Percentiles rank a stretch among this genome's conserved stretches.
Conservation (phyloP, 2,113 vertebrate species). For the Nothocercus nigrocapillus region DNA sequence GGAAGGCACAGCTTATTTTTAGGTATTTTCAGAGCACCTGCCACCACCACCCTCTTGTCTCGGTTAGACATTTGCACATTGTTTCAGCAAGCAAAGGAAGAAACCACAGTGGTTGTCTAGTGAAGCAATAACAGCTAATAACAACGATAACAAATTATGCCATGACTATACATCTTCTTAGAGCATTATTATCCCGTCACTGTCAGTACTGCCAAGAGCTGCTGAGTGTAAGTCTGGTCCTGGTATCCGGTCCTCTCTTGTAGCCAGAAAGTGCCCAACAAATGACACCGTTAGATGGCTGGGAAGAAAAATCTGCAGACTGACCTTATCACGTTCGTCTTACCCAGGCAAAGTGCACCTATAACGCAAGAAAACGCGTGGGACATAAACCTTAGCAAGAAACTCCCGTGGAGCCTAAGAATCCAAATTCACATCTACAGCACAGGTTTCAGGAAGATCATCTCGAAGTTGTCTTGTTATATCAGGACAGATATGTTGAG, state of each 20-base stretch:
- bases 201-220: not conserved
- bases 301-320: not conserved
- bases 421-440: not conserved
- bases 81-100: not conserved
- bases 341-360: not conserved
- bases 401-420: not conserved
- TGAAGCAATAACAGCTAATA: not conserved
- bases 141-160: not conserved
- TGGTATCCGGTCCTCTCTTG: not conserved
- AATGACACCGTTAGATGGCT: not conserved
- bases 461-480: not conserved
- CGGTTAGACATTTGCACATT: not conserved
- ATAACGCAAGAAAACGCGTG: not conserved
- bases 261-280: not conserved
- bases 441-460: not conserved
- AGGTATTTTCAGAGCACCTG: not conserved
- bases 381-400: not conserved
- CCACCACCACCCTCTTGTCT: not conserved
- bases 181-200: accelerated
- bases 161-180: not conserved
- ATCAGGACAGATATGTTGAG: not conserved
- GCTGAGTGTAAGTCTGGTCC: not conserved
- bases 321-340: not conserved
- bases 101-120: not conserved
- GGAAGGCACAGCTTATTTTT: not conserved